phyloP scores from a whole-genome alignment of 2,113 vertebrate species.

The Megaceryle torquata region DNA sequence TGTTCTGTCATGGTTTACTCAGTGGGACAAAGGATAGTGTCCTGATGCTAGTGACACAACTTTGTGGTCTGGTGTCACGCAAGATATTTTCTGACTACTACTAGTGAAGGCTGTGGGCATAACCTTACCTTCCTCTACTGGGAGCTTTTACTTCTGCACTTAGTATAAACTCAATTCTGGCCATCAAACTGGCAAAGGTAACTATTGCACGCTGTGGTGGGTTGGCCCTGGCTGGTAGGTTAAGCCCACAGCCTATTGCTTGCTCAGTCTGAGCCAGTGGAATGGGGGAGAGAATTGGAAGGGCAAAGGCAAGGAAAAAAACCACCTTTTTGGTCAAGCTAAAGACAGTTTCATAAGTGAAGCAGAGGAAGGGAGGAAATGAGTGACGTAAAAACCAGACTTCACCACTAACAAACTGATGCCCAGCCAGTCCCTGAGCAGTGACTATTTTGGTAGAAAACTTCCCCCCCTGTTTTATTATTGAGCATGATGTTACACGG shows the following conservation, averaged over 20 bases:
- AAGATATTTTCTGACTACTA: neutral
- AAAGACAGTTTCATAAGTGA: neutral
- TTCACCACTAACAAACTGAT: neutral
- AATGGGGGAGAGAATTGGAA: neutral
- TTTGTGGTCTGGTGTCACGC: neutral
- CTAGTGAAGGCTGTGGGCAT: neutral
- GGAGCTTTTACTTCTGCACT: neutral
- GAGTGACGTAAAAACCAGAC: neutral
- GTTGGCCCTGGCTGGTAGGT: neutral
- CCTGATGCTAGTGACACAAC: neutral
- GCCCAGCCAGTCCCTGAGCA: neutral
- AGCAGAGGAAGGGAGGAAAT: neutral
- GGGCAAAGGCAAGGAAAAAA: neutral
- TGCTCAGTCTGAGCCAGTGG: rapidly evolving
- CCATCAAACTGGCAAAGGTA: neutral
- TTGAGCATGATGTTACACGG: rapidly evolving
- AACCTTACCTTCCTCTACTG: neutral
- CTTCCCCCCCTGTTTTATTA: neutral
- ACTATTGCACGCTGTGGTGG: neutral
- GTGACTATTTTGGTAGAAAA: neutral
- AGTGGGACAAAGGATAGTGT: neutral
- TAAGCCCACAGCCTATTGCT: neutral
- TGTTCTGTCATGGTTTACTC: neutral
- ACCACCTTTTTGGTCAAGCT: neutral
- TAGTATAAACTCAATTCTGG: neutral